Percentiles rank a stretch among this genome's conserved stretches.
Conservation (phyloP, 2,888 invertebrate genomes). For the Dolomedes plantarius region DNA sequence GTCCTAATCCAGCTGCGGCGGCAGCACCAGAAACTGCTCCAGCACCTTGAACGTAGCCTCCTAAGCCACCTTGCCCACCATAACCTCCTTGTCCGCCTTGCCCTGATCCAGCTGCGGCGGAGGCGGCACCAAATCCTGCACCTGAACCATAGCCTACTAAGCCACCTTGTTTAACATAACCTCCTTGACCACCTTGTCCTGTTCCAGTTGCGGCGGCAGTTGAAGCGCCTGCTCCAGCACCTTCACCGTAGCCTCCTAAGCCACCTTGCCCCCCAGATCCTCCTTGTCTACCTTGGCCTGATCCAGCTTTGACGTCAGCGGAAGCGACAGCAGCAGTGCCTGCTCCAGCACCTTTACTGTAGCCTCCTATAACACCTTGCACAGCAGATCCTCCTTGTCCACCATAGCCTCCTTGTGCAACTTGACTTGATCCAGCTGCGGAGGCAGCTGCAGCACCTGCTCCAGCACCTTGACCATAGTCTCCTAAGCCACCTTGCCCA, state of each 20-base stretch:
- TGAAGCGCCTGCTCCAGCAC: background rate
- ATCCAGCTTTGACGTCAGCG: constrained; percentile 6
- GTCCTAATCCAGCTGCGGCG: background rate
- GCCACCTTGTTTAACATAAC: background rate
- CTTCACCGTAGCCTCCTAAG: background rate
- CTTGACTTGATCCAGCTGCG: background rate
- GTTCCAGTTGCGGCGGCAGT: constrained; percentile 10
- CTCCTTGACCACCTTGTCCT: background rate
- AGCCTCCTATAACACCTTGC: too few species aligned
- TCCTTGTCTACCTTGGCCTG: background rate
- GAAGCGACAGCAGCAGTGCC: background rate
- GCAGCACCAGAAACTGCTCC: background rate
- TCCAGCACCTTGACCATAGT: background rate
- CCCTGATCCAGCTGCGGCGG: background rate
- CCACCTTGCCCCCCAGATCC: background rate
- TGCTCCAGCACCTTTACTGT: too few species aligned
- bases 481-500: too few species aligned
- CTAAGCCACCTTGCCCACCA: too few species aligned
- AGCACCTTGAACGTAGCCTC: too few species aligned
- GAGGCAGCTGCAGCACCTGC: too few species aligned
- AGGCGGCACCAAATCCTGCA: background rate
- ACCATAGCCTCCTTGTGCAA: background rate
- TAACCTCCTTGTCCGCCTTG: background rate
- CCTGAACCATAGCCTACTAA: background rate
- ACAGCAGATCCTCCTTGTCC: too few species aligned